A percentile compares a stretch with the other conserved stretches of the same genome.
phyloP scores from a whole-genome alignment of 2,797 vertebrate genomes.

The Clarias pachynema region DNA sequence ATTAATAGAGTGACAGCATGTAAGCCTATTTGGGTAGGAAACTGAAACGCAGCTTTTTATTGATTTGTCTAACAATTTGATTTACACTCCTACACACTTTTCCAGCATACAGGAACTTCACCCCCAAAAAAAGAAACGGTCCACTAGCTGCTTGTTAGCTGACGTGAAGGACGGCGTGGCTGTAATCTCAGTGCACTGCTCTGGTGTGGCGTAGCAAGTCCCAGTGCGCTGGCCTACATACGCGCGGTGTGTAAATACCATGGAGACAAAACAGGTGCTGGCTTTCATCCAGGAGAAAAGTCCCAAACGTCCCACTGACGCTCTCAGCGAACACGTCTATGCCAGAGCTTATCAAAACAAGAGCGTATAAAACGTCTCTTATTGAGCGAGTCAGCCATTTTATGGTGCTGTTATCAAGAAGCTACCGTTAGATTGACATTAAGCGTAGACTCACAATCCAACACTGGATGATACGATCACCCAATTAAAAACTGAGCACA shows the following conservation, averaged over 20 bases:
- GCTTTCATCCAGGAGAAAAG: slow-evolving; percentile 24
- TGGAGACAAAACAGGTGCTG: slow-evolving; percentile 6
- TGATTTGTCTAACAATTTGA: slow-evolving; percentile 4
- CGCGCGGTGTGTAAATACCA: slow-evolving; percentile 14
- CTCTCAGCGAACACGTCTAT: not conserved
- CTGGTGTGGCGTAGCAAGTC: not conserved
- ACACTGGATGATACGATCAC: not conserved
- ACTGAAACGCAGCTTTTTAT: slow-evolving; percentile 23
- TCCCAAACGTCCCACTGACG: slow-evolving; percentile 1
- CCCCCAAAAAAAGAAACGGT: not conserved
- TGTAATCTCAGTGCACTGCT: not conserved
- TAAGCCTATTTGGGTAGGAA: slow-evolving; percentile 38
- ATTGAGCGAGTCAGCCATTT: not conserved
- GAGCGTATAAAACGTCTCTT: not conserved
- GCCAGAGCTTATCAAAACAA: slow-evolving; percentile 26
- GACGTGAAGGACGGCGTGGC: not conserved
- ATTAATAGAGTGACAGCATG: slow-evolving; percentile 34
- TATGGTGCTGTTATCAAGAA: not conserved
- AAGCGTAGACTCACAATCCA: not conserved
- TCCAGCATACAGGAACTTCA: not conserved
- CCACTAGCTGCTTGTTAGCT: slow-evolving; percentile 3
- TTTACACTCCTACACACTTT: not conserved
- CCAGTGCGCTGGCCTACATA: not conserved
- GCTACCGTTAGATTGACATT: not conserved
- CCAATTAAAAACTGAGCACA: not conserved